These are phyloP conservation scores for Neuroterus valhalla DNA, from an alignment of 1,140 invertebrate species.

Conservation along the genomic window DNA sequence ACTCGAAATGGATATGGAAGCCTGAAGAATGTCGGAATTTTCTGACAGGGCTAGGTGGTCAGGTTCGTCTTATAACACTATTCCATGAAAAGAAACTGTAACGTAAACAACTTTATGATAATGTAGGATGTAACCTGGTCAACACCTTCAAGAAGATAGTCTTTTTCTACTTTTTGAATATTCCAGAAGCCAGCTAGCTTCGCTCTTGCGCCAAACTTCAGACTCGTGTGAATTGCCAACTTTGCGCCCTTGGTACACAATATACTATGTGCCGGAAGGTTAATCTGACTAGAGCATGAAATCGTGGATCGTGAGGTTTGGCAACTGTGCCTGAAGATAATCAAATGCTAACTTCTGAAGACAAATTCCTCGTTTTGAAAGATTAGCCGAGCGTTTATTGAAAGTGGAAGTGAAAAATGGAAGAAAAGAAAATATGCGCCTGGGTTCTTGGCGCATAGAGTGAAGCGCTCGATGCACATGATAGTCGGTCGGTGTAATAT, in stretches of 20 bases:
- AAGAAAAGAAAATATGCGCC: constrained; percentile 41
- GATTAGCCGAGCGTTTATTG: not conserved
- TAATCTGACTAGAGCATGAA: too few relatives aligned
- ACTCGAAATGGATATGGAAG: constrained; percentile 68
- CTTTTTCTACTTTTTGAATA: constrained; percentile 26
- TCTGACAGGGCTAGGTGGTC: constrained; percentile 47
- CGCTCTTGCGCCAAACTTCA: too few relatives aligned
- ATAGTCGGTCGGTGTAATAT: constrained; percentile 61
- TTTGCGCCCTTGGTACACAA: too few relatives aligned
- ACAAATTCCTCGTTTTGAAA: too few relatives aligned
- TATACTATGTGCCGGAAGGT: too few relatives aligned
- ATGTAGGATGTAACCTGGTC: not conserved
- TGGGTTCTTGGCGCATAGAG: constrained; percentile 36
- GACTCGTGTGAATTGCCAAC: too few relatives aligned
- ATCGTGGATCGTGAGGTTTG: too few relatives aligned
- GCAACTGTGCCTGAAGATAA: too few relatives aligned
- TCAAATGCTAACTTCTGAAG: too few relatives aligned
- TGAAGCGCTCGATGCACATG: constrained; percentile 38
- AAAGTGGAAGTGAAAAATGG: constrained; percentile 47
- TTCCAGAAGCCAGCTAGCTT: constrained; percentile 6
- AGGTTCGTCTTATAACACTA: not conserved
- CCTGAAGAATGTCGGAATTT: constrained; percentile 67
- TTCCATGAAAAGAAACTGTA: not conserved
- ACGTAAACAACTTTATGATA: constrained; percentile 20
- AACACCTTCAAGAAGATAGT: not conserved